Conservation (phyloP, 2,888 invertebrate genomes). For the Slavum lentiscoides region DNA sequence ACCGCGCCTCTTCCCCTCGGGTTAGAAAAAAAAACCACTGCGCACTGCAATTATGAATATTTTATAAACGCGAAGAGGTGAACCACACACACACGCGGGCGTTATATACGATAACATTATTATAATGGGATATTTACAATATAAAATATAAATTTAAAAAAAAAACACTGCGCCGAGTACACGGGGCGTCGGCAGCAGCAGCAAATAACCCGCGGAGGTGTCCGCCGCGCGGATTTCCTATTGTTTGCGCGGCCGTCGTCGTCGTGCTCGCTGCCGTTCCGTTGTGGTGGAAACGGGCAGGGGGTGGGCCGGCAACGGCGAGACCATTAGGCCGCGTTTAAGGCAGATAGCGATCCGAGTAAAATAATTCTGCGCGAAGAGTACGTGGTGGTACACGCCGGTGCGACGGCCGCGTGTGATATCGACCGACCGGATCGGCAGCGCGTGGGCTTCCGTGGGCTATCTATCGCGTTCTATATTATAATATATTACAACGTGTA, state of each 20-base stretch:
- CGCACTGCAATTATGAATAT: too few relatives aligned
- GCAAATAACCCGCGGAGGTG: slow-evolving; percentile 50
- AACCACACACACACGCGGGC: too few relatives aligned
- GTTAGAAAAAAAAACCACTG: too few relatives aligned
- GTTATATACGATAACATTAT: too few relatives aligned
- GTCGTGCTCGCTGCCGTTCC: neutral
- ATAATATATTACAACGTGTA: too few relatives aligned
- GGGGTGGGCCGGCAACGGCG: neutral
- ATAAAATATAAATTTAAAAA: too few relatives aligned
- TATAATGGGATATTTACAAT: too few relatives aligned
- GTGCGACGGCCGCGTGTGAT: neutral
- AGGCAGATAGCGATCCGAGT: slow-evolving; percentile 40
- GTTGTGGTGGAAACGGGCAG: neutral
- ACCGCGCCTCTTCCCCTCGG: too few relatives aligned
- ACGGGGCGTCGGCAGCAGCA: too few relatives aligned
- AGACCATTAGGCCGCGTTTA: slow-evolving; percentile 34
- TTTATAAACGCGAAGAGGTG: too few relatives aligned
- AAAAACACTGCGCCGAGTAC: neutral
- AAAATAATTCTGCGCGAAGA: neutral
- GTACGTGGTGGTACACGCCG: slow-evolving; percentile 18
- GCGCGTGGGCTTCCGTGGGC: slow-evolving; percentile 32
- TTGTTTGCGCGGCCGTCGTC: slow-evolving; percentile 13
- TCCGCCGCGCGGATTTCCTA: slow-evolving; percentile 36
- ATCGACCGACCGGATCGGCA: slow-evolving; percentile 27
- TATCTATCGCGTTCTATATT: too few relatives aligned